Percentiles rank a stretch among this genome's conserved stretches.
Evolutionary conservation across 2,113 vertebrate genomes (phyloP).

Genomic region (Cavia porcellus): DNA sequence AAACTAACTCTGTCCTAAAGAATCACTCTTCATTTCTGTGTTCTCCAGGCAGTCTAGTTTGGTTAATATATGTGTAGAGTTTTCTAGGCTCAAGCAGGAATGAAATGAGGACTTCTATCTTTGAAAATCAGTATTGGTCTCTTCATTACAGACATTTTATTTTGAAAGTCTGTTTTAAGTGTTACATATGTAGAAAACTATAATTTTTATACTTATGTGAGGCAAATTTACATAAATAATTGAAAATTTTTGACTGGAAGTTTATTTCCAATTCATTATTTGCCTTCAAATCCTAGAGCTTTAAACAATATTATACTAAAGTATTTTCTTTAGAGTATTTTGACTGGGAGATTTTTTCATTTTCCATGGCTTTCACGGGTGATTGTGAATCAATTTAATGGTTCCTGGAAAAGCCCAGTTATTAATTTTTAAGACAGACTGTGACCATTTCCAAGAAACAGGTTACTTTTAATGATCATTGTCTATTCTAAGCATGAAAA

Average conservation of each 20-base stretch:
- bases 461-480: slow-evolving; percentile 58
- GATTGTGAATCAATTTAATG: slow-evolving; percentile 47
- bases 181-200: slow-evolving; percentile 32
- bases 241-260: slow-evolving; percentile 63
- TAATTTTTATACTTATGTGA: slow-evolving; percentile 40
- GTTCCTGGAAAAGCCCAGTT: slow-evolving; percentile 55
- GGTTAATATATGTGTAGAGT: neutral
- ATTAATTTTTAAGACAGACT: slow-evolving; percentile 66
- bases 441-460: slow-evolving; percentile 33
- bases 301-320: slow-evolving; percentile 6
- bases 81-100: neutral
- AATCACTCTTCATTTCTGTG: neutral
- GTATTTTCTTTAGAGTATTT: slow-evolving; percentile 43
- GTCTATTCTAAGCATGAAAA: slow-evolving; percentile 60
- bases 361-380: slow-evolving; percentile 55
- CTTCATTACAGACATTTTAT: neutral
- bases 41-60: neutral
- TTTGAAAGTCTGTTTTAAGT: slow-evolving; percentile 27
- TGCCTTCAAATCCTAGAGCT: neutral
- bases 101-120: neutral
- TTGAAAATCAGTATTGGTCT: slow-evolving; percentile 40
- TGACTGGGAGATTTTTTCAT: slow-evolving; percentile 64
- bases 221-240: slow-evolving; percentile 22
- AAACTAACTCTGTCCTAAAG: neutral
- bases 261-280: slow-evolving; percentile 51